Conservation (phyloP, 2,888 invertebrate species). For the Notodonta ziczac region DNA sequence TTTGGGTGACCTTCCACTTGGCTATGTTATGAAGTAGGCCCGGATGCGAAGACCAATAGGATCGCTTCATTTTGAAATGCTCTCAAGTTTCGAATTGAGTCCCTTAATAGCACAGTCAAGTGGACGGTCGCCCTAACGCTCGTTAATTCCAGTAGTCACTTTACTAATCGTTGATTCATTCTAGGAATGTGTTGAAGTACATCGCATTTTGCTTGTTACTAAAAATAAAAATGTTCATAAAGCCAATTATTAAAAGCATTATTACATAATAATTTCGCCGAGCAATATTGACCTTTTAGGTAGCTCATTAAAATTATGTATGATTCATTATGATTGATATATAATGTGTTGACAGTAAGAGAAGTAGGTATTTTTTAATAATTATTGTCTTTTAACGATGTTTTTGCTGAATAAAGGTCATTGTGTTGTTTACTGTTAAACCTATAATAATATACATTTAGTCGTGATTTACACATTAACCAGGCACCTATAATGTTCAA, state of each 20-base stretch:
- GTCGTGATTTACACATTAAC: no score
- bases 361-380: not conserved
- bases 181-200: not conserved
- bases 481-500: no score
- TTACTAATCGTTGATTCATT: slow-evolving; percentile 1
- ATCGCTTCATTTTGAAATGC: no score
- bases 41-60: no score
- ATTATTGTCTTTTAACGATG: not conserved
- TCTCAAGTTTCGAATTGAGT: no score
- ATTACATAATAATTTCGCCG: not conserved
- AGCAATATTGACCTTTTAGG: slow-evolving; percentile 1
- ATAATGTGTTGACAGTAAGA: not conserved
- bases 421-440: not conserved
- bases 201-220: no score
- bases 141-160: slow-evolving; percentile 25
- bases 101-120: no score
- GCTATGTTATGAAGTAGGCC: no score
- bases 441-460: no score
- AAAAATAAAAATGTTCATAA: no score
- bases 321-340: slow-evolving; percentile 3
- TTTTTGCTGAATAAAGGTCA: not conserved
- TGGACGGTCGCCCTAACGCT: slow-evolving; percentile 14
- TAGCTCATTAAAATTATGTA: slow-evolving; percentile 16
- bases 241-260: no score
- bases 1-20: no score